Percentiles rank a stretch among this genome's conserved stretches.
Evolutionary conservation across 2,797 vertebrate species (phyloP).

Genomic region (Thripadectes ignobilis): DNA sequence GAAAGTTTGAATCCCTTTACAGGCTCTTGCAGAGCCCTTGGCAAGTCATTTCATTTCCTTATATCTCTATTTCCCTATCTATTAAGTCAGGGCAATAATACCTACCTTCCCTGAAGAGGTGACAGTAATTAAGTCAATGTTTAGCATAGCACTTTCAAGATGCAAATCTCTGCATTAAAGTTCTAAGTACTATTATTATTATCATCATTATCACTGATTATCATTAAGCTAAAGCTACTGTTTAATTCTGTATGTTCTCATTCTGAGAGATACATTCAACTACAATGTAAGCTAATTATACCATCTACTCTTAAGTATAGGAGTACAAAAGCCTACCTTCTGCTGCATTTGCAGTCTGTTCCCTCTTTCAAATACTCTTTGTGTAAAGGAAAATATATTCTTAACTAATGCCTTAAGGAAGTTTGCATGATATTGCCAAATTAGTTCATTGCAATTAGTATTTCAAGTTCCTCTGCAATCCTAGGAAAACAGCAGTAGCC

Average conservation of each 20-base stretch:
- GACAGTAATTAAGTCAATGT: slow-evolving; percentile 70
- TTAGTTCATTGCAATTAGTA: slow-evolving; percentile 77
- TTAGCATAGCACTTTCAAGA: slow-evolving; percentile 61
- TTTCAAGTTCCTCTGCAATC: slow-evolving; percentile 63
- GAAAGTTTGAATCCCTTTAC: slow-evolving; percentile 47
- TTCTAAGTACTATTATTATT: slow-evolving; percentile 63
- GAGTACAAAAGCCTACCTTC: slow-evolving; percentile 58
- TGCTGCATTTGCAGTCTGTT: slow-evolving; percentile 67
- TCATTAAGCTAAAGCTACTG: slow-evolving; percentile 52
- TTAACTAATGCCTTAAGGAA: slow-evolving; percentile 77
- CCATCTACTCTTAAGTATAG: slow-evolving; percentile 66
- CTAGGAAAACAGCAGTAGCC: slow-evolving; percentile 64
- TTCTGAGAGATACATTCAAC: slow-evolving; percentile 55
- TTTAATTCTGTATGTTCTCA: slow-evolving; percentile 38
- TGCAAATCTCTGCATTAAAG: slow-evolving; percentile 65
- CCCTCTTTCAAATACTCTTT: slow-evolving; percentile 67
- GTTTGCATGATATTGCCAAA: slow-evolving; percentile 68
- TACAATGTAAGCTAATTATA: slow-evolving; percentile 70
- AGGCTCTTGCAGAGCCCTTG: slow-evolving; percentile 23
- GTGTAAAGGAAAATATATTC: slow-evolving; percentile 68
- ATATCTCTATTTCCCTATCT: slow-evolving; percentile 53
- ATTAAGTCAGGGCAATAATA: slow-evolving; percentile 58
- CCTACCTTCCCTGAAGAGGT: slow-evolving; percentile 62
- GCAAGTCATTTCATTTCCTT: slow-evolving; percentile 49
- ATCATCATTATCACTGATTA: slow-evolving; percentile 60